Percentiles rank a stretch among this genome's conserved stretches.
Evolutionary conservation across 30 jellyfish, hydroid and myxozoan genomes (phyloP).

Genomic region (Aurelia aurita): DNA sequence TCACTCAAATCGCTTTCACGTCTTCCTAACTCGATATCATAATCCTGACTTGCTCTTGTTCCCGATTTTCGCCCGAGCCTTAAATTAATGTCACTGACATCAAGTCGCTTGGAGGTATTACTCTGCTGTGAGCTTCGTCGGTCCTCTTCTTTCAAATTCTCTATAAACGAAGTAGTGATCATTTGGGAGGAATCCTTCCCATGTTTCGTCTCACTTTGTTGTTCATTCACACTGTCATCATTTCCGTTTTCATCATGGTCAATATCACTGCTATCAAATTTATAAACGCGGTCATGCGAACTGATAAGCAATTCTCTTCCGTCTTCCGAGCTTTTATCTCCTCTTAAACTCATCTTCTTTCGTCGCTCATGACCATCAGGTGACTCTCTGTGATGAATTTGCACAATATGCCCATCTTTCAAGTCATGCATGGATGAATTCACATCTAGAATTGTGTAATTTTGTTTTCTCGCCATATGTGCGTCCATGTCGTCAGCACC

Average conservation of each 20-base stretch:
- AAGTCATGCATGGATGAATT: no score
- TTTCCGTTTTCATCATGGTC: not conserved
- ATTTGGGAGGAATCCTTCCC: not conserved
- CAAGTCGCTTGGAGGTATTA: not conserved
- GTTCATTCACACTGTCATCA: not conserved
- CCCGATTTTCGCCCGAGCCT: not conserved
- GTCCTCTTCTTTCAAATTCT: not conserved
- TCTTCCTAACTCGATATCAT: not conserved
- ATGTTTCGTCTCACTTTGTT: not conserved
- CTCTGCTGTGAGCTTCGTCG: conserved; percentile 2
- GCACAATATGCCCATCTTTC: no score
- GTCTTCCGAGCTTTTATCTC: not conserved
- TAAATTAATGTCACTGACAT: not conserved
- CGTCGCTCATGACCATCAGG: no score
- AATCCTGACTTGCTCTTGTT: not conserved
- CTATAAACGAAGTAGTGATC: not conserved
- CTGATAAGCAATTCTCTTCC: not conserved
- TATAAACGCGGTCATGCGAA: not conserved
- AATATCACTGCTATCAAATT: not conserved
- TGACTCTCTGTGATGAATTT: no score
- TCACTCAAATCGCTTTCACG: not conserved
- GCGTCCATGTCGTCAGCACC: not conserved
- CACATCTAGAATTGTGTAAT: not conserved
- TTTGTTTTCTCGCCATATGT: not conserved
- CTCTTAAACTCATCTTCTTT: no score